Percentiles rank a stretch among this genome's conserved stretches.
These are phyloP conservation scores for Pangasius mekongensis DNA, from an alignment of 2,797 vertebrate species.

Conservation along the genomic window DNA sequence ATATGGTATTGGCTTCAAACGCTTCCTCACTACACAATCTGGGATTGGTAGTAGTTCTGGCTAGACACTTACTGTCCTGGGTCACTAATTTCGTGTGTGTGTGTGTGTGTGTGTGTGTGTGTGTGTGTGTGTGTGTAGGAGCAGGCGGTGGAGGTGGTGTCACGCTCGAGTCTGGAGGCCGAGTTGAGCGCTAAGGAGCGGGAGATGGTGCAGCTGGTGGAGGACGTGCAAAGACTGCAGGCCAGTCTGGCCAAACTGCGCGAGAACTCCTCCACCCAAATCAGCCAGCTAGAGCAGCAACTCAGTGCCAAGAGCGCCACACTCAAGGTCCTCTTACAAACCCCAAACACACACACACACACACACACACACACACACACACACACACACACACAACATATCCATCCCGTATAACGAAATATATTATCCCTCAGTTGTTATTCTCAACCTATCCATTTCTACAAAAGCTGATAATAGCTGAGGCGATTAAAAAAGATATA, in stretches of 20 bases:
- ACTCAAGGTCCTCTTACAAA: constrained; percentile 82
- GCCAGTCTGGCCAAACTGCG: constrained; percentile 94
- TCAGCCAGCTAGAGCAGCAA: constrained; percentile 93
- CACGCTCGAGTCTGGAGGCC: constrained; percentile 89
- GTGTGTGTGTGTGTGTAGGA: constrained; percentile 71
- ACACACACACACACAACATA: not conserved
- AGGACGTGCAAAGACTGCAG: constrained; percentile 97
- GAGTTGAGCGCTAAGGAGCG: constrained; percentile 95
- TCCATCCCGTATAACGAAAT: not conserved
- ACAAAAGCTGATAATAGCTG: not conserved
- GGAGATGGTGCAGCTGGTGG: constrained; percentile 93
- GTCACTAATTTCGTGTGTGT: not conserved
- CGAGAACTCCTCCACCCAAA: constrained; percentile 92
- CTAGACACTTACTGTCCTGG: not conserved
- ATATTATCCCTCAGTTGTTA: no score
- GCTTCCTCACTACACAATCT: no score
- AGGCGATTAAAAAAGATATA: not conserved
- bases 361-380: not conserved
- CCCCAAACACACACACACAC: constrained; percentile 2
- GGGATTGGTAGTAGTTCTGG: not conserved
- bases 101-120: not conserved
- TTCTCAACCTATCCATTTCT: not conserved
- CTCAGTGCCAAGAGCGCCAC: constrained; percentile 89
- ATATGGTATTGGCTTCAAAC: constrained; percentile 80
- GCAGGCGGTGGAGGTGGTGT: constrained; percentile 83